These are phyloP conservation scores for Baryphthengus martii DNA, from an alignment of 2,113 vertebrate genomes.

Conservation along the genomic window DNA sequence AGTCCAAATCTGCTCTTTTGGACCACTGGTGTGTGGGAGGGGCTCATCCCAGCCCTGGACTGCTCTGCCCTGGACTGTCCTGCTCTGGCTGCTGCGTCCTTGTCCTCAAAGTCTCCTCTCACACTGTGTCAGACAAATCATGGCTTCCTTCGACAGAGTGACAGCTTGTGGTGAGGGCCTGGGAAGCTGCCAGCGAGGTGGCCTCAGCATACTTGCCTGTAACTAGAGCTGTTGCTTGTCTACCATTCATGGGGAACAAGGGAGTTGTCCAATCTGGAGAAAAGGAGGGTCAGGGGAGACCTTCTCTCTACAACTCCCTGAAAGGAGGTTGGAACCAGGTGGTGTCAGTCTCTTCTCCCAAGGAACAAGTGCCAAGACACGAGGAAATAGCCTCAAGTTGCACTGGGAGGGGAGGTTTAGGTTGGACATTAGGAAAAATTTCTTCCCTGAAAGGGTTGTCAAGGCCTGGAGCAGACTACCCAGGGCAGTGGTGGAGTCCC, in stretches of 20 bases:
- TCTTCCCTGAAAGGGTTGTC: background rate
- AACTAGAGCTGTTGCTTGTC: background rate
- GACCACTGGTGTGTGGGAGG: too few relatives aligned
- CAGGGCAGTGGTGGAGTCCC: background rate
- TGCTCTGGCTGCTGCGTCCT: background rate
- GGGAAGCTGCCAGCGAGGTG: background rate
- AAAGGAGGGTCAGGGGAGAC: background rate
- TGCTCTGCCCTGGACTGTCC: too few relatives aligned
- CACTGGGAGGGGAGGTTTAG: background rate
- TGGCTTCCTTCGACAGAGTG: background rate
- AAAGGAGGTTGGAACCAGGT: background rate
- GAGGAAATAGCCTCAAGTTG: background rate
- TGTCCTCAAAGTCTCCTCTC: background rate
- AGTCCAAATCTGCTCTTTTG: background rate
- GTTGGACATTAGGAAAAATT: background rate
- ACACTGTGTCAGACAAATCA: rapidly evolving
- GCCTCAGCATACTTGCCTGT: rapidly evolving
- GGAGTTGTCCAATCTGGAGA: background rate
- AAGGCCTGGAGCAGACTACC: background rate
- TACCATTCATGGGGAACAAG: background rate
- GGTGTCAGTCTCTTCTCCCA: background rate
- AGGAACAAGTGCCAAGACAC: background rate
- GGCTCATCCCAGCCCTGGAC: too few relatives aligned
- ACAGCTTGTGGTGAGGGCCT: background rate
- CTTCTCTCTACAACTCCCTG: background rate